Evolutionary conservation across 2,113 vertebrate genomes (phyloP).

Genomic region (Petrocephalus microphthalmus): DNA sequence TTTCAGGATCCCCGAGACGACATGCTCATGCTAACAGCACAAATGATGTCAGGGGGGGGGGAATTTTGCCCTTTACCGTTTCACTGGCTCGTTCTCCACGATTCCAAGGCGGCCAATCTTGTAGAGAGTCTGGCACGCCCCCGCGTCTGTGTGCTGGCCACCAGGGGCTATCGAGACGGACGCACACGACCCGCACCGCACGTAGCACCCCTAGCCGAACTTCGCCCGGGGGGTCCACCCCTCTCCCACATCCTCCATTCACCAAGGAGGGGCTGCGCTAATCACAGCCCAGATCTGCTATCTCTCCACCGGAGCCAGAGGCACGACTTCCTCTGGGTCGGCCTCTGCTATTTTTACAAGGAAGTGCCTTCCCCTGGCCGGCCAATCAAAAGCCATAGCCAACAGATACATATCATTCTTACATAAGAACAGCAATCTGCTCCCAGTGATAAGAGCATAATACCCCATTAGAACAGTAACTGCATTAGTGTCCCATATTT

Average conservation of each 20-base stretch:
- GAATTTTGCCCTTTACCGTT: neutral
- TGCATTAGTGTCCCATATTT: neutral
- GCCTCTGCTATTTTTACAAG: constrained; percentile 41
- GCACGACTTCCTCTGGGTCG: constrained; percentile 52
- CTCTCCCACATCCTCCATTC: constrained; percentile 38
- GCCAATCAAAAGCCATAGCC: constrained; percentile 21
- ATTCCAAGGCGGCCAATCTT: neutral
- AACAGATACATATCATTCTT: constrained; percentile 32
- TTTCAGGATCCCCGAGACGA: constrained; percentile 11
- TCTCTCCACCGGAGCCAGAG: constrained; percentile 46
- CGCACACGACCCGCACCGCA: constrained; percentile 35
- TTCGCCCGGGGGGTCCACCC: constrained; percentile 18
- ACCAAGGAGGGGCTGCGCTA: constrained; percentile 32
- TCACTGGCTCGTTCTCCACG: neutral
- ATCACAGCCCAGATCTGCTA: constrained; percentile 31
- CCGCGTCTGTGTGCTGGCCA: neutral
- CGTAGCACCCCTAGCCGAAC: constrained; percentile 36
- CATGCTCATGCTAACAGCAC: constrained; percentile 23
- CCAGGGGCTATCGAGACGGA: neutral
- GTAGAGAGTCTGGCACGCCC: too few species aligned
- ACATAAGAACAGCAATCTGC: constrained; percentile 23
- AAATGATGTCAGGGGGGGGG: neutral
- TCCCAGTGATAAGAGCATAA: constrained; percentile 20
- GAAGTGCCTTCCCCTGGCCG: constrained; percentile 39
- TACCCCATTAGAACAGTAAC: neutral